Evolutionary conservation across 2,113 vertebrate genomes (phyloP).

Genomic region (Bufo bufo): DNA sequence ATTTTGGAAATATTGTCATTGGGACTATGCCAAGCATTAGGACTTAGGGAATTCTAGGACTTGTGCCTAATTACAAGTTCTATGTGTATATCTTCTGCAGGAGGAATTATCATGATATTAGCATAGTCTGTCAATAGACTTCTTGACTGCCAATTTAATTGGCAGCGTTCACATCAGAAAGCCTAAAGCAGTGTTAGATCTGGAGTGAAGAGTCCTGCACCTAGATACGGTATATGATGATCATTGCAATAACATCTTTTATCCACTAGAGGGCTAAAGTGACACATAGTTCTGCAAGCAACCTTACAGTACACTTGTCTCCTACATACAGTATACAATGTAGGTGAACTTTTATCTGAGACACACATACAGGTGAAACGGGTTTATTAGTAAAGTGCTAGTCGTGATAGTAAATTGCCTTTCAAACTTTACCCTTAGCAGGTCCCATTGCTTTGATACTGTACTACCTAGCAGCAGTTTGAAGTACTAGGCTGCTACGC

Average conservation of each 20-base stretch:
- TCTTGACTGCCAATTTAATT: constrained; percentile 19
- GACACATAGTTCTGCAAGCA: constrained; percentile 1
- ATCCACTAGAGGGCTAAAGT: constrained; percentile 36
- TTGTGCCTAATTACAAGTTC: constrained; percentile 12
- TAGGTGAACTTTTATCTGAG: background rate
- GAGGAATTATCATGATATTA: constrained; percentile 8
- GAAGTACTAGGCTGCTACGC: background rate
- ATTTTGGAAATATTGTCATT: background rate
- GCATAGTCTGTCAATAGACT: constrained; percentile 24
- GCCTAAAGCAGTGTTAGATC: background rate
- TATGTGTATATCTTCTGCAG: background rate
- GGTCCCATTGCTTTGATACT: background rate
- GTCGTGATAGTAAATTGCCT: background rate
- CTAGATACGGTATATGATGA: background rate
- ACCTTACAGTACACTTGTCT: background rate
- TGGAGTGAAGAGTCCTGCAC: background rate
- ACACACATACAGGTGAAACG: background rate
- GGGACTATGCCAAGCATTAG: background rate
- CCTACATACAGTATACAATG: background rate
- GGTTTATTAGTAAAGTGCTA: background rate
- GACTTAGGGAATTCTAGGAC: background rate
- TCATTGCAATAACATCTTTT: background rate
- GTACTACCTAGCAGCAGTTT: background rate
- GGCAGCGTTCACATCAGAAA: background rate
- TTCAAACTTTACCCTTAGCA: background rate